phyloP scores from a whole-genome alignment of 2,888 invertebrate species.

The Kuschelorhynchus macadamiae region DNA sequence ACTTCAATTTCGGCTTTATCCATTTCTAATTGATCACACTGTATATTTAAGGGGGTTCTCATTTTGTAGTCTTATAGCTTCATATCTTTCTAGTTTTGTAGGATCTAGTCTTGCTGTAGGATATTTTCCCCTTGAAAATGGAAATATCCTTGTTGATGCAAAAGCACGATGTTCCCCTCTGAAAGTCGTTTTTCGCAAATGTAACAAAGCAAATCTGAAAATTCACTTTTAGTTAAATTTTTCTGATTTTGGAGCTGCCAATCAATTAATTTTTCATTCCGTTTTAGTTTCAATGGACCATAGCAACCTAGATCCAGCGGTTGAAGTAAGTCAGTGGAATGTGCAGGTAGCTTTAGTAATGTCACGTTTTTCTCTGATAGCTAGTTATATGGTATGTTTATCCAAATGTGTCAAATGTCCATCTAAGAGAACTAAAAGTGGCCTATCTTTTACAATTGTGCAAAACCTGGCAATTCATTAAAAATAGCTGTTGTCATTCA shows the following conservation, averaged over 20 bases:
- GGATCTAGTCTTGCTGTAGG: too few species aligned
- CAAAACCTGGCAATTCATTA: too few species aligned
- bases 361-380: constrained; percentile 35
- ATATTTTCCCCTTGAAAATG: not conserved
- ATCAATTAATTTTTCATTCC: constrained; percentile 10
- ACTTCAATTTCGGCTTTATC: constrained; percentile 1
- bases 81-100: too few species aligned
- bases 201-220: constrained; percentile 2
- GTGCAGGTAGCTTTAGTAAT: too few species aligned
- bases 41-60: constrained; percentile 5
- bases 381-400: constrained; percentile 45
- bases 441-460: constrained; percentile 45
- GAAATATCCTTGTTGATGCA: too few species aligned
- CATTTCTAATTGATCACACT: constrained; percentile 6
- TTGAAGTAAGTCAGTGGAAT: not conserved
- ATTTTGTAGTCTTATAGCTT: constrained; percentile 6
- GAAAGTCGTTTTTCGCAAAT: too few species aligned
- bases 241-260: not conserved
- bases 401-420: constrained; percentile 50
- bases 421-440: constrained; percentile 51
- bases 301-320: constrained; percentile 49
- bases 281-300: constrained; percentile 48
- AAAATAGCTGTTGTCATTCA: constrained; percentile 52
- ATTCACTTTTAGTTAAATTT: too few species aligned
- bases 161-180: too few species aligned